A percentile compares a stretch with the other conserved stretches of the same genome.
Evolutionary conservation across 1,140 invertebrate genomes (phyloP).

Genomic region (Euwallacea fornicatus): DNA sequence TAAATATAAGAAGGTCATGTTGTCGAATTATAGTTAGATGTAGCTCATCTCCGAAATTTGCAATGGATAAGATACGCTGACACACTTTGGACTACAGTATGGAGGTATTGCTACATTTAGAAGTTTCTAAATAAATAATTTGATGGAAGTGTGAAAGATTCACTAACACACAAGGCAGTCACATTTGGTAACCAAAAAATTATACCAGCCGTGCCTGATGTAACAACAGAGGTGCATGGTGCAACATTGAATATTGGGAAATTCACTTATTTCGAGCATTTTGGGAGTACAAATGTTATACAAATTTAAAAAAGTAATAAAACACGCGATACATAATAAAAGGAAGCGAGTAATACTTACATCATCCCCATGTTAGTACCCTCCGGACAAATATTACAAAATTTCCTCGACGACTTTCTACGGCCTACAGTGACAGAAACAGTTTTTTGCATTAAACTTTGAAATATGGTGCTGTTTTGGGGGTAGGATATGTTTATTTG

Average conservation of each 20-base stretch:
- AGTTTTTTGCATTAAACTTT: slow-evolving; percentile 15
- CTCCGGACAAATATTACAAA: not conserved
- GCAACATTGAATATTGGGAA: not conserved
- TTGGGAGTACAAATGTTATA: not conserved
- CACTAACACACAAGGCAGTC: not conserved
- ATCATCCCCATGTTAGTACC: slow-evolving; percentile 15
- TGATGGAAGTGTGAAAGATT: too few species aligned
- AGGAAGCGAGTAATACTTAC: slow-evolving; percentile 1
- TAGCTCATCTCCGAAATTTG: too few species aligned
- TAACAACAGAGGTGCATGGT: not conserved
- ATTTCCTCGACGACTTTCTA: slow-evolving; percentile 18
- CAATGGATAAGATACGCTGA: too few species aligned
- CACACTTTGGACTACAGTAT: too few species aligned
- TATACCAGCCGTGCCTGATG: not conserved
- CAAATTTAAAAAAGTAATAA: not conserved
- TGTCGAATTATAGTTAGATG: too few species aligned
- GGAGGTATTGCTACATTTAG: too few species aligned
- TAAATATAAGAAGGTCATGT: too few species aligned
- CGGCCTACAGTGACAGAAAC: not conserved
- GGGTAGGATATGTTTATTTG: not conserved
- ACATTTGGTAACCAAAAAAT: not conserved
- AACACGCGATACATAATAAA: not conserved
- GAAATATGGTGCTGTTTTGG: slow-evolving; percentile 13
- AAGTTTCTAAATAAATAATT: too few species aligned
- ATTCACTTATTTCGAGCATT: not conserved